phyloP scores from a whole-genome alignment of 2,888 invertebrate species.

The Latheticus oryzae region DNA sequence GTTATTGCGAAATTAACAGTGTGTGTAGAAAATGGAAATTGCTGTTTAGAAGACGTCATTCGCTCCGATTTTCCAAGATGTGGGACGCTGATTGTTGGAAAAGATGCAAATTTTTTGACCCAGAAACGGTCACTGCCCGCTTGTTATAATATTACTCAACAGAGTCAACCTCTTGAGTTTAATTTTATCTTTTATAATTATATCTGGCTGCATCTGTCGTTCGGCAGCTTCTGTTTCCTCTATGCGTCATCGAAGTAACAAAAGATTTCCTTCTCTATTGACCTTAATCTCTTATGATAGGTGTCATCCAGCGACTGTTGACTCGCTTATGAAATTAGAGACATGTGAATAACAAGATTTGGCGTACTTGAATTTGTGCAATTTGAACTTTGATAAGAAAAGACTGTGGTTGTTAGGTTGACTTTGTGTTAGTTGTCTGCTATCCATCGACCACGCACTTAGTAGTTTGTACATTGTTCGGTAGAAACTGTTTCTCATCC shows the following conservation, averaged over 20 bases:
- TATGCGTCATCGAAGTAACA: conserved; percentile 30
- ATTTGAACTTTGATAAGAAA: too few species aligned
- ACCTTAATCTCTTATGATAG: conserved; percentile 37
- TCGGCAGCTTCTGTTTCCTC: conserved; percentile 28
- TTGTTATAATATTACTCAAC: conserved; percentile 2
- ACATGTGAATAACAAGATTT: conserved; percentile 10
- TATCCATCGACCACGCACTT: conserved; percentile 28
- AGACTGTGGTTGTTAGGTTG: too few species aligned
- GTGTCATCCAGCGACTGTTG: conserved; percentile 36
- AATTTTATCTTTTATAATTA: conserved; percentile 46
- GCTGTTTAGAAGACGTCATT: not conserved
- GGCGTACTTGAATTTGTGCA: conserved; percentile 15
- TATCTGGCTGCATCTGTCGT: conserved; percentile 45
- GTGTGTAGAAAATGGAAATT: conserved; percentile 1
- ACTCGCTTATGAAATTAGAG: conserved; percentile 16
- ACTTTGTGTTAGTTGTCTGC: conserved; percentile 27
- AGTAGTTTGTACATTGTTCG: conserved; percentile 30
- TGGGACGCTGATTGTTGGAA: conserved; percentile 1
- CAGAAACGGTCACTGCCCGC: conserved; percentile 35
- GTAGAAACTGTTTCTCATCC: conserved; percentile 27
- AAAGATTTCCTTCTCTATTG: conserved; percentile 34
- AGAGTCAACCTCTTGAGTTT: conserved; percentile 37
- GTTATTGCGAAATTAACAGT: conserved; percentile 29
- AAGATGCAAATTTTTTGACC: conserved; percentile 22
- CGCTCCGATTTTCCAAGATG: too few species aligned